Evolutionary conservation across 1,140 invertebrate species (phyloP).

Genomic region (Aricia agestis): DNA sequence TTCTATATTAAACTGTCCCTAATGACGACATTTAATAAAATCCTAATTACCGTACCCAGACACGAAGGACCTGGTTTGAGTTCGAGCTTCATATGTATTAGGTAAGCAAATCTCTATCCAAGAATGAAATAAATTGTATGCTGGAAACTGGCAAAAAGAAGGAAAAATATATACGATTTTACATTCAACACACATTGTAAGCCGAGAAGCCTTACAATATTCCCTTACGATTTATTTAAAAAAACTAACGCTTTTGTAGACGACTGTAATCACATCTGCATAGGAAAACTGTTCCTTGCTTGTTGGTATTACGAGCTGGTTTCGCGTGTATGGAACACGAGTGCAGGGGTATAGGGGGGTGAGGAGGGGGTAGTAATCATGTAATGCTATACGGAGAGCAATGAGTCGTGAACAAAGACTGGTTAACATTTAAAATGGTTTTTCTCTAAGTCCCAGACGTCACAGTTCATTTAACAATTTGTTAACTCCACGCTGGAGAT

Average conservation of each 20-base stretch:
- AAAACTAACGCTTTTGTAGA: background rate
- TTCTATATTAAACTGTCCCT: no score
- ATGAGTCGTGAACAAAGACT: slow-evolving; percentile 35
- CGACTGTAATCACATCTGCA: slow-evolving; percentile 11
- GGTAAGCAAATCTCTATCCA: no score
- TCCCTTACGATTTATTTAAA: background rate
- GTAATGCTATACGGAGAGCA: slow-evolving; percentile 17
- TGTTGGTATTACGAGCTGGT: slow-evolving; percentile 4
- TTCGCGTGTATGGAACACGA: background rate
- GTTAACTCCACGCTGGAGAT: slow-evolving; percentile 17
- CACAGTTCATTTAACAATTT: slow-evolving; percentile 30
- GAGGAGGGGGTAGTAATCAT: background rate
- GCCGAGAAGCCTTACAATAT: background rate
- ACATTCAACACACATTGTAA: background rate
- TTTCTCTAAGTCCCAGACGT: slow-evolving; percentile 26
- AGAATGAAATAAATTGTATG: no score
- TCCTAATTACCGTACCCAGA: no score
- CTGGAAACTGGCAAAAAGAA: background rate
- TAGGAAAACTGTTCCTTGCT: background rate
- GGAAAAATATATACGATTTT: background rate
- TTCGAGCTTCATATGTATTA: no score
- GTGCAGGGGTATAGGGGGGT: background rate
- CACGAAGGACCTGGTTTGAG: no score
- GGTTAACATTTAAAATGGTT: slow-evolving; percentile 34
- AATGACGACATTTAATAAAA: no score